A percentile compares a stretch with the other conserved stretches of the same genome.
phyloP scores from a whole-genome alignment of 2,888 invertebrate species.

The Cosmopolites sordidus region DNA sequence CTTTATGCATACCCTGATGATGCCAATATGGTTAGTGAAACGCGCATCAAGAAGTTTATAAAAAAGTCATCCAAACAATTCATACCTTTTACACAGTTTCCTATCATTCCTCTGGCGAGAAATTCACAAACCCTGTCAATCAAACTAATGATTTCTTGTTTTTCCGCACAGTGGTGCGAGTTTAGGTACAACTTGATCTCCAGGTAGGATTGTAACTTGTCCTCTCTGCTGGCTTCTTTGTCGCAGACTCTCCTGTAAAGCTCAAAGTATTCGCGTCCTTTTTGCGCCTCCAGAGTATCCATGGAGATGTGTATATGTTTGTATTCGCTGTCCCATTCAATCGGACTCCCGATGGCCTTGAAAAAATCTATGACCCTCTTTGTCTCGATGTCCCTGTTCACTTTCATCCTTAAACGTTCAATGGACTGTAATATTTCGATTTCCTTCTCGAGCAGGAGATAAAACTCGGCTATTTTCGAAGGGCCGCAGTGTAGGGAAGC shows the following conservation, averaged over 20 bases:
- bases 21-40: too few species aligned
- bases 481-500: slow-evolving; percentile 61
- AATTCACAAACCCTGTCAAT: slow-evolving; percentile 71
- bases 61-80: slow-evolving; percentile 37
- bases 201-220: slow-evolving; percentile 65
- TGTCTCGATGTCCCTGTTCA: slow-evolving; percentile 58
- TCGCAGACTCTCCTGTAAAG: slow-evolving; percentile 67
- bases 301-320: slow-evolving; percentile 64
- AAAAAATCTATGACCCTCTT: slow-evolving; percentile 61
- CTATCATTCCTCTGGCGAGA: slow-evolving; percentile 59
- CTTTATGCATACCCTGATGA: too few species aligned
- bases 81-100: slow-evolving; percentile 32
- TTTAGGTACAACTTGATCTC: slow-evolving; percentile 66
- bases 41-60: slow-evolving; percentile 63
- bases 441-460: slow-evolving; percentile 68
- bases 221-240: slow-evolving; percentile 56
- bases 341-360: slow-evolving; percentile 59
- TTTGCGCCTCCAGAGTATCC: slow-evolving; percentile 77
- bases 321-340: slow-evolving; percentile 52
- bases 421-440: slow-evolving; percentile 65
- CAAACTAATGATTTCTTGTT: slow-evolving; percentile 58
- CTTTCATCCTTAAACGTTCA: slow-evolving; percentile 61
- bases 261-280: slow-evolving; percentile 66
- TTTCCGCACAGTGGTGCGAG: slow-evolving; percentile 55
- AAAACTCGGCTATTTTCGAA: slow-evolving; percentile 66